phyloP scores from a whole-genome alignment of 2,888 invertebrate genomes.

The Adelphocoris suturalis region DNA sequence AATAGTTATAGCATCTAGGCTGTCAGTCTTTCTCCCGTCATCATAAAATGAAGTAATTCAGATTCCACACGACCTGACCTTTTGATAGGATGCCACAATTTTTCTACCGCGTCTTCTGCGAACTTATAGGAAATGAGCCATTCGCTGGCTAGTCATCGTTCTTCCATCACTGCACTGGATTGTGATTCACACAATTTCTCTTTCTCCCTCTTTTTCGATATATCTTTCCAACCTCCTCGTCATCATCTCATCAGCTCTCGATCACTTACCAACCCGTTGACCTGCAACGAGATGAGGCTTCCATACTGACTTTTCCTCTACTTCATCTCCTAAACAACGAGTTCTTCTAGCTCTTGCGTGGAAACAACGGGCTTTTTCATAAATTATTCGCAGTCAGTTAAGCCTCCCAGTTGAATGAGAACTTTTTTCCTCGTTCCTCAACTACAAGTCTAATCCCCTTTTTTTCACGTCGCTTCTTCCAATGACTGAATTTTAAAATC shows the following conservation, averaged over 20 bases:
- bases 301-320: background rate
- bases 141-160: too few species aligned
- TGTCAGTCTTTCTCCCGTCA: too few species aligned
- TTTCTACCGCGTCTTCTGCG: too few species aligned
- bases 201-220: background rate
- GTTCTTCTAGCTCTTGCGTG: background rate
- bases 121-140: too few species aligned
- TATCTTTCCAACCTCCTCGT: background rate
- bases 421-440: too few species aligned
- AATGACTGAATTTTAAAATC: too few species aligned
- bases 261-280: background rate
- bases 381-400: conserved; percentile 37
- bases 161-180: background rate
- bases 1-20: too few species aligned
- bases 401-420: too few species aligned
- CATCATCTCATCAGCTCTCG: background rate
- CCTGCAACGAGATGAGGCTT: background rate
- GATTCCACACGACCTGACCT: background rate
- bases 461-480: too few species aligned
- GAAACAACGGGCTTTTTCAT: conserved; percentile 6
- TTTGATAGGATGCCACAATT: background rate
- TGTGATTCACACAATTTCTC: background rate
- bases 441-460: too few species aligned
- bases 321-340: background rate
- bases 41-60: background rate